Evolutionary conservation across 2,113 vertebrate species (phyloP).

Genomic region (Strix aluco): DNA sequence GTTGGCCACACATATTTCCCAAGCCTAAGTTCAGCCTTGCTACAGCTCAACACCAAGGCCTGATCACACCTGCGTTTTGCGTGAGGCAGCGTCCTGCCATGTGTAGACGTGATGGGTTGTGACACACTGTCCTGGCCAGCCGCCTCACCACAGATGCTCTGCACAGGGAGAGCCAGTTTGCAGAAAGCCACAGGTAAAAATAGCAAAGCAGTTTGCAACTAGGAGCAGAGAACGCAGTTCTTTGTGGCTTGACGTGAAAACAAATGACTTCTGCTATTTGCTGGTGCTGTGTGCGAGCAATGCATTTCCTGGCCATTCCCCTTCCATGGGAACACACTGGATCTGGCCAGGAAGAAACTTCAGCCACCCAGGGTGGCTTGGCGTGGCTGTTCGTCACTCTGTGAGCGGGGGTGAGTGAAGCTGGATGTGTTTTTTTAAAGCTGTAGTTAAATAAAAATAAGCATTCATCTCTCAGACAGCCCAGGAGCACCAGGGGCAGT

Average conservation of each 20-base stretch:
- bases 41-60: background rate
- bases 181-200: background rate
- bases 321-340: rapidly evolving
- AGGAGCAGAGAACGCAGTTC: background rate
- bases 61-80: background rate
- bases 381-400: background rate
- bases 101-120: background rate
- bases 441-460: background rate
- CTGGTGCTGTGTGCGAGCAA: rapidly evolving
- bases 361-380: rapidly evolving
- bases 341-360: background rate
- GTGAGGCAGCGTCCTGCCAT: background rate
- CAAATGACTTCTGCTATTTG: background rate
- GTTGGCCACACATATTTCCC: background rate
- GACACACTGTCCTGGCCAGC: background rate
- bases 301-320: too few relatives aligned
- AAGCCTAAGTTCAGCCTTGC: background rate
- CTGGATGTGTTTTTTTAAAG: background rate
- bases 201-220: background rate
- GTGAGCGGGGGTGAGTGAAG: background rate
- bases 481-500: background rate
- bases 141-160: background rate
- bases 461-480: background rate
- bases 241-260: rapidly evolving
- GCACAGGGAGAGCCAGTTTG: background rate